phyloP scores from a whole-genome alignment of 2,888 invertebrate species.

The Tetranychus truncatus region DNA sequence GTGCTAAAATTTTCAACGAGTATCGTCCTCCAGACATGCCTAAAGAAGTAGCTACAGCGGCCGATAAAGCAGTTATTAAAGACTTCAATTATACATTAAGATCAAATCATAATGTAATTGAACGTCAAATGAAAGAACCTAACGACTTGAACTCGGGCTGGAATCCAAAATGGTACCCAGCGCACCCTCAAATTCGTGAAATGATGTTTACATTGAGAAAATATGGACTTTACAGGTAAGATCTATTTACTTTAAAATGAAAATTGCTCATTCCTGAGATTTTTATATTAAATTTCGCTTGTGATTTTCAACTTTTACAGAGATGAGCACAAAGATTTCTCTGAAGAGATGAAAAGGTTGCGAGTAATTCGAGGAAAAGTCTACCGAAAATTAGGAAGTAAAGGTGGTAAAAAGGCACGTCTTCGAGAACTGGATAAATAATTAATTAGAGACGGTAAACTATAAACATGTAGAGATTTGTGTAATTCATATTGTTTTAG shows the following conservation, averaged over 20 bases:
- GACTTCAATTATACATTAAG: neutral
- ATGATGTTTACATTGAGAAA: slow-evolving; percentile 19
- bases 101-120: neutral
- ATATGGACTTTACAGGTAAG: slow-evolving; percentile 22
- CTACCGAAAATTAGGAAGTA: neutral
- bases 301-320: slow-evolving; percentile 22
- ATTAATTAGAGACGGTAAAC: neutral
- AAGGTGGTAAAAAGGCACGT: neutral
- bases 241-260: neutral
- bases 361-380: slow-evolving; percentile 50
- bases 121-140: slow-evolving; percentile 11
- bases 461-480: too few species aligned
- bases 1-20: slow-evolving; percentile 20
- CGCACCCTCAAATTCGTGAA: slow-evolving; percentile 20
- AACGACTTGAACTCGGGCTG: slow-evolving; percentile 15
- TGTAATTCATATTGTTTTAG: too few species aligned
- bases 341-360: slow-evolving; percentile 62
- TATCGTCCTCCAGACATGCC: slow-evolving; percentile 17
- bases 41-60: neutral
- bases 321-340: slow-evolving; percentile 74
- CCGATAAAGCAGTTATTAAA: neutral
- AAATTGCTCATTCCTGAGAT: neutral
- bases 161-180: slow-evolving; percentile 21
- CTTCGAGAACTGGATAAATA: neutral
- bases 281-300: neutral